These are phyloP conservation scores for Euplagia quadripunctaria DNA, from an alignment of 2,888 invertebrate genomes.

Conservation along the genomic window DNA sequence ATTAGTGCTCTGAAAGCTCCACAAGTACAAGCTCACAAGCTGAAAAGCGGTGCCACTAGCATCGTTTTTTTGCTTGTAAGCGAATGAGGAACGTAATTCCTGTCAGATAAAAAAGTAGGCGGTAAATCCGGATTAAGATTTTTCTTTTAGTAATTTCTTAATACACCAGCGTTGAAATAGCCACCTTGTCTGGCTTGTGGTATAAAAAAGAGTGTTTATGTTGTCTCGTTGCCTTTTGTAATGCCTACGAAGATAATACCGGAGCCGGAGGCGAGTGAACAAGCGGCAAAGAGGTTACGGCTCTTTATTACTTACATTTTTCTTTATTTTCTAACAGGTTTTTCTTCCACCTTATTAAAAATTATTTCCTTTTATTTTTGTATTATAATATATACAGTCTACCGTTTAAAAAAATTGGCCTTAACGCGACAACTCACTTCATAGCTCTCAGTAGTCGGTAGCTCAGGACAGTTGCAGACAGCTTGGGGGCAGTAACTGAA, in stretches of 20 bases:
- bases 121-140: constrained; percentile 4
- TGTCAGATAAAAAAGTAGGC: not conserved
- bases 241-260: constrained; percentile 26
- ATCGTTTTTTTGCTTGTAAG: not conserved
- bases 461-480: no score
- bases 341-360: not conserved
- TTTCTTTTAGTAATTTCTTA: constrained; percentile 5
- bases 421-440: no score
- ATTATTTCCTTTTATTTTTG: not conserved
- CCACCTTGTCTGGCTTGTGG: constrained; percentile 19
- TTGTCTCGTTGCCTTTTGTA: constrained; percentile 24
- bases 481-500: no score
- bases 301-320: constrained; percentile 7
- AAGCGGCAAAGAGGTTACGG: constrained; percentile 12
- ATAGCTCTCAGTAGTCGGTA: no score
- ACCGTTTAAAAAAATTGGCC: not conserved
- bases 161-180: not conserved
- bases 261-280: constrained; percentile 9
- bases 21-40: not conserved
- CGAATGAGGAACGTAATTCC: not conserved
- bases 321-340: constrained; percentile 5
- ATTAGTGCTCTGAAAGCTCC: not conserved
- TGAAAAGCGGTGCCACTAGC: not conserved
- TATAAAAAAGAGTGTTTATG: constrained; percentile 32
- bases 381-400: not conserved